Evolutionary conservation across 1,140 invertebrate species (phyloP).

Genomic region (Dinoponera quadriceps): DNA sequence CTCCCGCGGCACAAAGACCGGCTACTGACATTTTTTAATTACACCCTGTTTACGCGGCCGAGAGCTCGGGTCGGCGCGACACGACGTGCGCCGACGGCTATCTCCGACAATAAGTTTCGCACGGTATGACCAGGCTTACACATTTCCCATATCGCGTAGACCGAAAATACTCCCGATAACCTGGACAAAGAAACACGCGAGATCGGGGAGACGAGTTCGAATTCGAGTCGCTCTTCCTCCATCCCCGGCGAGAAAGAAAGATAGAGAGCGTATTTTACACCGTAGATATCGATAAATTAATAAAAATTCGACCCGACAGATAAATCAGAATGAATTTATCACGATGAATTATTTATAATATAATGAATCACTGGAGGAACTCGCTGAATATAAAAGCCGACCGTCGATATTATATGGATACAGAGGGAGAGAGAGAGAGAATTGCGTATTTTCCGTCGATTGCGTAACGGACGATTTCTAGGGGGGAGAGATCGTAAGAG

Average conservation of each 20-base stretch:
- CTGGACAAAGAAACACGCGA: slow-evolving; percentile 32
- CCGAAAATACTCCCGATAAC: slow-evolving; percentile 33
- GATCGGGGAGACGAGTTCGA: background rate
- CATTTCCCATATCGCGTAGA: slow-evolving; percentile 3
- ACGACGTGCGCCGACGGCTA: background rate
- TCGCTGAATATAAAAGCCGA: background rate
- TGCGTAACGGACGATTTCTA: background rate
- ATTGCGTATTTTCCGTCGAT: background rate
- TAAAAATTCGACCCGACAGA: no score
- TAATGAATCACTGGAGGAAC: background rate
- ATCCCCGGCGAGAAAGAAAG: background rate
- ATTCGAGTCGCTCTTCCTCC: background rate
- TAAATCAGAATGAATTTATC: no score
- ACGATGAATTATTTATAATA: no score
- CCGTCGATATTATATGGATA: background rate
- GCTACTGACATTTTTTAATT: slow-evolving; percentile 74
- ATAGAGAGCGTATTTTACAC: no score
- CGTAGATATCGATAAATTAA: no score
- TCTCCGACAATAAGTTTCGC: slow-evolving; percentile 50
- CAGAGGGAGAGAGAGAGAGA: background rate
- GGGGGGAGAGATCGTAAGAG: background rate
- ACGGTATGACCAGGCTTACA: slow-evolving; percentile 15
- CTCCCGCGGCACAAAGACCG: slow-evolving; percentile 74
- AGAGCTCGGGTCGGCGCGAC: background rate
- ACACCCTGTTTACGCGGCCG: slow-evolving; percentile 70